phyloP scores from a whole-genome alignment of 2,888 invertebrate species.

The Argyresthia albistria region DNA sequence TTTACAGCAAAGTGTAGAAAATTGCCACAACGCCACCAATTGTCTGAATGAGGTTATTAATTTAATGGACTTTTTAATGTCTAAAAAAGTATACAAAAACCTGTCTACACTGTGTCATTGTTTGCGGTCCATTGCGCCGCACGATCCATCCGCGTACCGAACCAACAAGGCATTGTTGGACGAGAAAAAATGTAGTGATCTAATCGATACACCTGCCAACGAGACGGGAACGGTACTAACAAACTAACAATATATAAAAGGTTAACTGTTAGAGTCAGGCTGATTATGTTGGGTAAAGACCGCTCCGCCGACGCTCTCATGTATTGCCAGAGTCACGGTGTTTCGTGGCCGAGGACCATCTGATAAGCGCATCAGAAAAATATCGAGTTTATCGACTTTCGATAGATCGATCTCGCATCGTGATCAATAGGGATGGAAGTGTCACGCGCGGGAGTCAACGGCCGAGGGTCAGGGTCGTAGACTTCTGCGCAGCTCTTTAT shows the following conservation, averaged over 20 bases:
- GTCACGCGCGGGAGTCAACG: conserved; percentile 63
- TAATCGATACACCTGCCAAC: conserved; percentile 40
- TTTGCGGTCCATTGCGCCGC: background rate
- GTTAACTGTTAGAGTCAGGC: conserved; percentile 47
- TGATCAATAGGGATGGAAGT: conserved; percentile 71
- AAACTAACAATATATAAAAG: conserved; percentile 42
- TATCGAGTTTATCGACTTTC: conserved; percentile 43
- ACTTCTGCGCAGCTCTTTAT: conserved; percentile 28
- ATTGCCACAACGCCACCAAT: no score
- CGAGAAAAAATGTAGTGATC: conserved; percentile 5
- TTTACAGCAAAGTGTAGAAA: no score
- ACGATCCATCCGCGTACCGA: conserved; percentile 1
- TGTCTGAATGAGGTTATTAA: no score
- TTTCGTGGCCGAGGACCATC: conserved; percentile 16
- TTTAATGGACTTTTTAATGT: no score
- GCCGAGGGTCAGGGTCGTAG: conserved; percentile 65
- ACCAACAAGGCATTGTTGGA: conserved; percentile 4
- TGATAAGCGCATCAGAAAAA: conserved; percentile 7
- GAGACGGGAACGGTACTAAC: conserved; percentile 45
- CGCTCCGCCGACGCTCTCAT: background rate
- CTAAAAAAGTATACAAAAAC: background rate
- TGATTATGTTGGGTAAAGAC: conserved; percentile 27
- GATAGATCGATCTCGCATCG: conserved; percentile 51
- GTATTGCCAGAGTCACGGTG: conserved; percentile 45
- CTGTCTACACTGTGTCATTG: background rate